phyloP scores from a whole-genome alignment of 2,797 vertebrate genomes.

The Cichlasoma orientale region DNA sequence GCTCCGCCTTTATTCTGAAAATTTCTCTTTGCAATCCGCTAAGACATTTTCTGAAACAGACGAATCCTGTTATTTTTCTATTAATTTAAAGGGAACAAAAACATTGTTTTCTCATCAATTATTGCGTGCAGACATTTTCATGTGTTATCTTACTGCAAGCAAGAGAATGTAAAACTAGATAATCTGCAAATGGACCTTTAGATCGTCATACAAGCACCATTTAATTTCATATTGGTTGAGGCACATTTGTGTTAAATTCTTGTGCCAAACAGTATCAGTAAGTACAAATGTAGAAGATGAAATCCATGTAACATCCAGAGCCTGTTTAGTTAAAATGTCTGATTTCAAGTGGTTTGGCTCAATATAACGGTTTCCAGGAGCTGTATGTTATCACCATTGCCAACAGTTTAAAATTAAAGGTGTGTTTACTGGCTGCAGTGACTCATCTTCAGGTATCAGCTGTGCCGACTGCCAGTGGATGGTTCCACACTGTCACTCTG shows the following conservation, averaged over 20 bases:
- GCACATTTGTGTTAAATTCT: not conserved
- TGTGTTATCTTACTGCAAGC: not conserved
- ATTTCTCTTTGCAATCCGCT: not conserved
- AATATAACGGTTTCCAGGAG: not conserved
- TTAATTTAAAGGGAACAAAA: not conserved
- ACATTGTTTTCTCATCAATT: not conserved
- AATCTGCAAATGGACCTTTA: not conserved
- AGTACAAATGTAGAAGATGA: not conserved
- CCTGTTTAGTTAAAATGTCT: not conserved
- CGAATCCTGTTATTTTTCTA: too few species aligned
- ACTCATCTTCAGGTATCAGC: slow-evolving; percentile 62
- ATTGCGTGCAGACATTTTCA: not conserved
- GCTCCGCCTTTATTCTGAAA: not conserved
- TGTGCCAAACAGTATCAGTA: not conserved
- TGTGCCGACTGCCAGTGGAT: slow-evolving; percentile 28
- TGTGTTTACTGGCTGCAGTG: slow-evolving; percentile 33
- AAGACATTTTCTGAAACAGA: not conserved
- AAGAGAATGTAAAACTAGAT: not conserved
- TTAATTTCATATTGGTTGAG: too few species aligned
- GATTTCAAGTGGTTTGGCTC: slow-evolving; percentile 15
- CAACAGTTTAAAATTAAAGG: slow-evolving; percentile 51
- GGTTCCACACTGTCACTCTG: slow-evolving; percentile 46
- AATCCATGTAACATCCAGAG: not conserved
- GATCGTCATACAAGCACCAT: not conserved
- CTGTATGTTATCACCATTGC: slow-evolving; percentile 17